Conservation (phyloP, 2,797 vertebrate species). For the Poecile montanus region DNA sequence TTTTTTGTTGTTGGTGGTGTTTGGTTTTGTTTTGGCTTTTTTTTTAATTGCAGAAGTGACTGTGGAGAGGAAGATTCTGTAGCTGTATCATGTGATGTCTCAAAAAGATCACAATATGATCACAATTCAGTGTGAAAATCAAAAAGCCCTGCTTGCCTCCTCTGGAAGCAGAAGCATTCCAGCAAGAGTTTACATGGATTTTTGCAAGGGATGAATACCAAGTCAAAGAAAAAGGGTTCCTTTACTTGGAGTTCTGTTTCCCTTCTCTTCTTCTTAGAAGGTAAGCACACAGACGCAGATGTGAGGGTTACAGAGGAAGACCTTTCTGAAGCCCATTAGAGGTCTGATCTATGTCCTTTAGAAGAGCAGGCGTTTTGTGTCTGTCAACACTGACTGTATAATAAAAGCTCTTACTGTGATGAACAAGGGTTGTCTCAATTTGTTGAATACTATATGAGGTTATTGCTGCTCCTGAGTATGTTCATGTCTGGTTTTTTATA, state of each 20-base stretch:
- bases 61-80: not conserved
- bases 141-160: not conserved
- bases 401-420: not conserved
- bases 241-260: not conserved
- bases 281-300: not conserved
- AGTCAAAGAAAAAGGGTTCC: not conserved
- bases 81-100: not conserved
- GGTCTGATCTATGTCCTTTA: not conserved
- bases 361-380: not conserved
- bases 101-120: accelerated
- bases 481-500: not conserved
- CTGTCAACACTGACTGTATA: not conserved
- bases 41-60: not conserved
- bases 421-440: not conserved
- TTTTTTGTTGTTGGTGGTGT: too few species aligned
- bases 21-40: too few species aligned
- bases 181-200: not conserved
- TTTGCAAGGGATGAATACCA: not conserved
- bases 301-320: not conserved
- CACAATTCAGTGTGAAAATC: not conserved
- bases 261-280: not conserved
- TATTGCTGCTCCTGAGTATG: not conserved
- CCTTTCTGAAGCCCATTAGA: not conserved
- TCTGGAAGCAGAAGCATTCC: not conserved
- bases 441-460: not conserved